Evolutionary conservation across 1,140 invertebrate genomes (phyloP).

Genomic region (Drosophila chauvacae): DNA sequence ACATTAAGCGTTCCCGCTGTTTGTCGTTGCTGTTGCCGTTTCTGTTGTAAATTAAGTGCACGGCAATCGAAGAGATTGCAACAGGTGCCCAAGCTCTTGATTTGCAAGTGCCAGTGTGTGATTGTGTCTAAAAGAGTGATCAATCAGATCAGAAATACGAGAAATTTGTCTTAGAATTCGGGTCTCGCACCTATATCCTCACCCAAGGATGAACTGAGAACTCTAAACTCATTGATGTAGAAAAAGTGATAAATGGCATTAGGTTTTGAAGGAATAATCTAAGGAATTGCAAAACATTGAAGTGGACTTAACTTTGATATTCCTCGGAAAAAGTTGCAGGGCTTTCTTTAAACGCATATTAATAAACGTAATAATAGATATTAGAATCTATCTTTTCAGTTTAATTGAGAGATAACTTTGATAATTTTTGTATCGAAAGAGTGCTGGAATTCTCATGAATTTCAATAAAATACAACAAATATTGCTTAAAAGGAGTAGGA

Average conservation of each 20-base stretch:
- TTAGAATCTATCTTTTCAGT: not conserved
- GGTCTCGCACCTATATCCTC: not conserved
- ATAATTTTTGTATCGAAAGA: too few relatives aligned
- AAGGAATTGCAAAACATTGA: not conserved
- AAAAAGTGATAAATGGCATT: not conserved
- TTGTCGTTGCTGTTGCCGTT: constrained; percentile 20
- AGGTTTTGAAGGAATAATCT: not conserved
- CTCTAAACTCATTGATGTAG: not conserved
- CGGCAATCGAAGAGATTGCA: constrained; percentile 69
- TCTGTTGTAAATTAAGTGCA: constrained; percentile 71
- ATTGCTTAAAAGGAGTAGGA: not conserved
- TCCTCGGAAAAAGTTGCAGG: not conserved
- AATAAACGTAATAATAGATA: not conserved
- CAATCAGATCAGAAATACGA: constrained; percentile 23
- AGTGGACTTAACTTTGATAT: too few relatives aligned
- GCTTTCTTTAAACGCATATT: too few relatives aligned
- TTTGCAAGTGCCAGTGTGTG: constrained; percentile 27
- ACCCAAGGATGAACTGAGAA: constrained; percentile 4
- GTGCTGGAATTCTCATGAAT: not conserved
- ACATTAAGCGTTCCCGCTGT: constrained; percentile 60
- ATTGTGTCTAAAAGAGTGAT: constrained; percentile 30
- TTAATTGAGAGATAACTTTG: not conserved
- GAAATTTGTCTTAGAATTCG: constrained; percentile 4
- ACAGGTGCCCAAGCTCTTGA: constrained; percentile 62
- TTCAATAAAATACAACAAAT: not conserved